A percentile compares a stretch with the other conserved stretches of the same genome.
phyloP scores from a whole-genome alignment of 37 sponge, comb jelly and placozoan genomes.

The Geodia barretti region DNA sequence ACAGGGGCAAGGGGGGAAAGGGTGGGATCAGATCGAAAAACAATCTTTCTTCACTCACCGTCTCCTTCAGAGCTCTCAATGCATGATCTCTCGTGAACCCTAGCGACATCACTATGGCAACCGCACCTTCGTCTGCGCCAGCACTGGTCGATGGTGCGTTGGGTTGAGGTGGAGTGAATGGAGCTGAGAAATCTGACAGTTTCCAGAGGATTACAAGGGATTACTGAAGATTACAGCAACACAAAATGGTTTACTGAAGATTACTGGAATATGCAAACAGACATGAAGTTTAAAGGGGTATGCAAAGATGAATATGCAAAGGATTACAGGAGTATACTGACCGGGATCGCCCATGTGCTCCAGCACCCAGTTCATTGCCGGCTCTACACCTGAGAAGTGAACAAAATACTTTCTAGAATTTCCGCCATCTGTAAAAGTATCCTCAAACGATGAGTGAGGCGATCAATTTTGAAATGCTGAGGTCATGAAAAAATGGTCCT shows the following conservation, averaged over 20 bases:
- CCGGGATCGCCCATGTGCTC: conserved; percentile 91
- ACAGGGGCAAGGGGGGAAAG: neutral
- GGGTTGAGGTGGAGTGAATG: conserved; percentile 42
- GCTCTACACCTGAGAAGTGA: conserved; percentile 72
- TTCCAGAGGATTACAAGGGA: too few species aligned
- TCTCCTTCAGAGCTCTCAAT: conserved; percentile 62
- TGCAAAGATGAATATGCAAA: too few species aligned
- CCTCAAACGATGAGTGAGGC: too few species aligned
- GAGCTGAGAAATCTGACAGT: conserved; percentile 65
- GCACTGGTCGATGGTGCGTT: neutral
- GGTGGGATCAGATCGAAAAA: too few species aligned
- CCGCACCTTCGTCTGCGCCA: conserved; percentile 52
- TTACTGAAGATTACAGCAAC: too few species aligned
- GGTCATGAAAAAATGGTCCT: neutral
- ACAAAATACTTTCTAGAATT: neutral
- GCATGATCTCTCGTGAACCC: conserved; percentile 87
- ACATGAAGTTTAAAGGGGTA: too few species aligned
- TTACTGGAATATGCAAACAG: too few species aligned
- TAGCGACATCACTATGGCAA: conserved; percentile 73
- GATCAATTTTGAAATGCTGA: neutral
- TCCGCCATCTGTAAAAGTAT: too few species aligned
- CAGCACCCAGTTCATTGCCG: conserved; percentile 93
- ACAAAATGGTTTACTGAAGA: neutral
- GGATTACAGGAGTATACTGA: too few species aligned
- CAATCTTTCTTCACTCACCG: conserved; percentile 66